These are phyloP conservation scores for Podilymbus podiceps DNA, from an alignment of 2,113 vertebrate species.

Conservation along the genomic window DNA sequence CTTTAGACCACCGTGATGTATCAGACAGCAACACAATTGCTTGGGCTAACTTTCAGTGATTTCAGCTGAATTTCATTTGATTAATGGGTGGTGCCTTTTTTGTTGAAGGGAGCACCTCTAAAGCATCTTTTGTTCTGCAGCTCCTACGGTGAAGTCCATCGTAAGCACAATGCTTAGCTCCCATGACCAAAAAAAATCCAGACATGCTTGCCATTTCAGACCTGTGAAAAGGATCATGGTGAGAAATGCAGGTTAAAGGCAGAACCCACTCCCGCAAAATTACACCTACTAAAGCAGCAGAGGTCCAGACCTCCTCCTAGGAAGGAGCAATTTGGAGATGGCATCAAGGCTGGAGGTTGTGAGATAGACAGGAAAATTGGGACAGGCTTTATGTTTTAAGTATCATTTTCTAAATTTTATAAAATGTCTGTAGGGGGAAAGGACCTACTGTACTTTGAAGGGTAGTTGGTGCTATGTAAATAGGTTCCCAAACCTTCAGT, in stretches of 20 bases:
- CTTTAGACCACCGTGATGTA: background rate
- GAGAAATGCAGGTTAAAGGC: background rate
- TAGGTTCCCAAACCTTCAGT: background rate
- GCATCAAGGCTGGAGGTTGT: background rate
- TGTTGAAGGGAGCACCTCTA: background rate
- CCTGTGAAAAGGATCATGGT: background rate
- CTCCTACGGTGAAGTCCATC: background rate
- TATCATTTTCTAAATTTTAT: constrained; percentile 9
- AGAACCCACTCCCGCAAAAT: background rate
- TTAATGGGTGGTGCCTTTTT: background rate
- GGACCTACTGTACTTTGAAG: background rate
- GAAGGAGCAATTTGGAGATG: background rate
- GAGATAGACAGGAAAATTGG: background rate
- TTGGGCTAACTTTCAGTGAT: background rate
- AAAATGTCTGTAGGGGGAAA: background rate
- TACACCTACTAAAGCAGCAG: background rate
- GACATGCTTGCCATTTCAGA: background rate
- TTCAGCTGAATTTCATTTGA: background rate
- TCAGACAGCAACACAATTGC: background rate
- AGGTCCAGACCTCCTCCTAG: background rate
- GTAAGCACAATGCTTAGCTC: background rate
- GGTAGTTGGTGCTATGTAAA: background rate
- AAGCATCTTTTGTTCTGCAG: background rate
- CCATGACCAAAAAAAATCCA: background rate
- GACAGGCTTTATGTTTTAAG: background rate